Evolutionary conservation across 2,113 vertebrate species (phyloP).

Genomic region (Indicator indicator): DNA sequence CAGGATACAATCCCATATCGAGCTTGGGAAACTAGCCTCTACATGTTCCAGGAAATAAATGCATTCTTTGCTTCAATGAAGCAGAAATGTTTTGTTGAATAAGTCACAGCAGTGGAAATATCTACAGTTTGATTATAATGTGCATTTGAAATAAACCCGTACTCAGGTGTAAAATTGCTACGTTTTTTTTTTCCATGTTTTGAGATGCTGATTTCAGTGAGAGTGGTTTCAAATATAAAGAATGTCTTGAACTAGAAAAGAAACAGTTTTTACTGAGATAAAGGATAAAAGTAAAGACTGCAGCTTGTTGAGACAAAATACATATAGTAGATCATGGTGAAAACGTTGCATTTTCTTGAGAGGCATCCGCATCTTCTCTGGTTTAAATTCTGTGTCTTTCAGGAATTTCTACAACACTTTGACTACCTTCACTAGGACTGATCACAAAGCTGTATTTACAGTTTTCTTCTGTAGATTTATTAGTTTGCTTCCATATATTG

Average conservation of each 20-base stretch:
- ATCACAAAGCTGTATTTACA: not conserved
- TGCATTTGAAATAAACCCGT: not conserved
- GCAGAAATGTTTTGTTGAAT: conserved; percentile 36
- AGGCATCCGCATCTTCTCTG: not conserved
- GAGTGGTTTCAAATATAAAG: not conserved
- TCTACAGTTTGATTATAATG: not conserved
- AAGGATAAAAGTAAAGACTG: not conserved
- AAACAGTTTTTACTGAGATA: not conserved
- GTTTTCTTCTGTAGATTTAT: not conserved
- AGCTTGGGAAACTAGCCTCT: conserved; percentile 35
- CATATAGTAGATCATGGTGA: not conserved
- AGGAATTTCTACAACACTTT: not conserved
- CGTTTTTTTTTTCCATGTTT: not conserved
- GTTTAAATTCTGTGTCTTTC: not conserved
- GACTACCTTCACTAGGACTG: not conserved
- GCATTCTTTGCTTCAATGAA: conserved; percentile 53
- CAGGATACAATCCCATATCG: accelerated
- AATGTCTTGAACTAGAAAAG: not conserved
- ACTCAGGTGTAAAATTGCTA: not conserved
- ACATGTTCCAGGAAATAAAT: conserved; percentile 37
- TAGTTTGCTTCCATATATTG: not conserved
- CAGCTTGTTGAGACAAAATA: not conserved
- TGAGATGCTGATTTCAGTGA: not conserved
- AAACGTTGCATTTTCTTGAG: not conserved
- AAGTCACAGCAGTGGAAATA: conserved; percentile 13